These are phyloP conservation scores for Drosophila miranda DNA, from an alignment of 1,140 invertebrate genomes.

Conservation along the genomic window DNA sequence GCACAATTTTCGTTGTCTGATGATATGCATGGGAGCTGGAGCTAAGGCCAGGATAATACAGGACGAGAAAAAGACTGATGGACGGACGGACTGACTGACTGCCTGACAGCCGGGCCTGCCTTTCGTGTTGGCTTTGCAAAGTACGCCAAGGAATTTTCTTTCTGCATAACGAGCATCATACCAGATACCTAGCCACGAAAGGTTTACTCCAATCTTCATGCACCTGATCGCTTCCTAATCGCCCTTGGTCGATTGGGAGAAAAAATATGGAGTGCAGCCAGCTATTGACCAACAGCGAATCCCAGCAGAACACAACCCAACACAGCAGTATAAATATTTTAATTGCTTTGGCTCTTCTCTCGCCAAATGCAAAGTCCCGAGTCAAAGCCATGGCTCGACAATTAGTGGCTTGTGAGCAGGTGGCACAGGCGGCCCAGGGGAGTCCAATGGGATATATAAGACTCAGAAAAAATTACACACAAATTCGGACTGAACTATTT, in stretches of 20 bases:
- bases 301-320: no score
- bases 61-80: neutral
- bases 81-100: constrained; percentile 9
- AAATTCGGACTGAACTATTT: no score
- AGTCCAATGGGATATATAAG: no score
- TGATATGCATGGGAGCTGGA: constrained; percentile 52
- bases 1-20: constrained; percentile 63
- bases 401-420: no score
- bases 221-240: constrained; percentile 32
- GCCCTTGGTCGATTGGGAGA: constrained; percentile 6
- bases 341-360: no score
- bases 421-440: no score
- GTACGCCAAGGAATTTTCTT: constrained; percentile 45
- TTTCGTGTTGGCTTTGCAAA: constrained; percentile 22
- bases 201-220: neutral
- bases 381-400: no score
- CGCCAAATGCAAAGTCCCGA: no score
- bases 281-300: no score
- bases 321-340: no score
- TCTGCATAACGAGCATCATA: constrained; percentile 11
- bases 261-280: neutral
- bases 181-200: constrained; percentile 3
- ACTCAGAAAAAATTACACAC: no score
- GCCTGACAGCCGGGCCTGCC: neutral
- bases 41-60: neutral